A percentile compares a stretch with the other conserved stretches of the same genome.
phyloP scores from a whole-genome alignment of 1,140 invertebrate species.

The Sitophilus oryzae region DNA sequence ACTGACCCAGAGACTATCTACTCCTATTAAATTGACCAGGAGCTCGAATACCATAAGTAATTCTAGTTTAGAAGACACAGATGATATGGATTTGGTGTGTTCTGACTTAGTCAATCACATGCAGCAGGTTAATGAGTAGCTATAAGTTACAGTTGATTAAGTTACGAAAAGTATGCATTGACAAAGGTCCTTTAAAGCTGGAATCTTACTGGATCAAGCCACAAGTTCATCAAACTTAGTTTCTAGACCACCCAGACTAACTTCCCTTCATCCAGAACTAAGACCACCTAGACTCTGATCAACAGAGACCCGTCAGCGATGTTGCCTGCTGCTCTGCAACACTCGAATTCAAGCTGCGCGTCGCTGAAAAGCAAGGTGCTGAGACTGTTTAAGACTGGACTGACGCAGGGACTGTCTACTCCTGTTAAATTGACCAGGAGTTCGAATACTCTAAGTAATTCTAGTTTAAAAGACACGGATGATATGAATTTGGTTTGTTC shows the following conservation, averaged over 20 bases:
- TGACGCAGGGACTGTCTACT: conserved; percentile 30
- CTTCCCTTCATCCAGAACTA: conserved; percentile 14
- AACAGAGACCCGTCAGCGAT: not conserved
- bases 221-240: conserved; percentile 2
- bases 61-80: conserved; percentile 63
- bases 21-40: conserved; percentile 32
- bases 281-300: conserved; percentile 1
- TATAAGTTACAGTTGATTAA: no score
- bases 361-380: conserved; percentile 12
- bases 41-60: conserved; percentile 59
- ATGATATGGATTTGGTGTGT: conserved; percentile 58
- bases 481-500: conserved; percentile 58
- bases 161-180: no score
- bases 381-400: conserved; percentile 16
- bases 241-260: conserved; percentile 20
- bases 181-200: conserved; percentile 17
- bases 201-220: conserved; percentile 1
- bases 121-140: conserved; percentile 52
- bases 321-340: not conserved
- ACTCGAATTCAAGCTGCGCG: conserved; percentile 2
- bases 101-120: conserved; percentile 59
- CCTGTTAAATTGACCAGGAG: conserved; percentile 38
- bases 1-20: conserved; percentile 31
- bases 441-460: conserved; percentile 60
- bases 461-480: conserved; percentile 62